Evolutionary conservation across 2,797 vertebrate genomes (phyloP).

Genomic region (Clamator glandarius): DNA sequence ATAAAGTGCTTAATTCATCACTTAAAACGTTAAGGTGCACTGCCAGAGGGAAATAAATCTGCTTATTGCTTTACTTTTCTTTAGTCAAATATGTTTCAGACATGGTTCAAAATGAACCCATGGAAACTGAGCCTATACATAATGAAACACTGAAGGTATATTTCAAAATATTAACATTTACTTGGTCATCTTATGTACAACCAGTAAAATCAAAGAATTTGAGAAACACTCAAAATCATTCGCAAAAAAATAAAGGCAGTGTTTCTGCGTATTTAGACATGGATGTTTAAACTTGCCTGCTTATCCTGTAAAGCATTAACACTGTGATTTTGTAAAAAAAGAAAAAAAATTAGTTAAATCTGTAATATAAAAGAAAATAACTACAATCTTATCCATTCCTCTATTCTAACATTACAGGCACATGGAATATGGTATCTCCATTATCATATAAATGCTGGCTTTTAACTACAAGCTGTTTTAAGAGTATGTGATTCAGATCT

Average conservation of each 20-base stretch:
- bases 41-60: slow-evolving; percentile 6
- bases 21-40: slow-evolving; percentile 6
- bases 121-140: not conserved
- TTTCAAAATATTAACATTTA: not conserved
- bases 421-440: too few relatives aligned
- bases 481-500: too few relatives aligned
- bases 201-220: not conserved
- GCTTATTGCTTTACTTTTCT: not conserved
- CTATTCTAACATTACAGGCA: not conserved
- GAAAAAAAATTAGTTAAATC: not conserved
- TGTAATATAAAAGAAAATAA: not conserved
- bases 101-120: not conserved
- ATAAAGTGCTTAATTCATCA: not conserved
- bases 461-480: too few relatives aligned
- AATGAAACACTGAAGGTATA: not conserved
- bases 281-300: not conserved
- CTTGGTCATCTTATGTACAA: not conserved
- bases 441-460: too few relatives aligned
- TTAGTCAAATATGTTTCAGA: not conserved
- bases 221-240: not conserved
- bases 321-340: not conserved
- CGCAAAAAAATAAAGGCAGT: not conserved
- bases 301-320: not conserved
- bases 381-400: not conserved
- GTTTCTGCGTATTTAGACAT: not conserved